Base-by-base conservation (phyloP, 2,113 vertebrate genomes). In the Sardina pilchardus region DNA sequence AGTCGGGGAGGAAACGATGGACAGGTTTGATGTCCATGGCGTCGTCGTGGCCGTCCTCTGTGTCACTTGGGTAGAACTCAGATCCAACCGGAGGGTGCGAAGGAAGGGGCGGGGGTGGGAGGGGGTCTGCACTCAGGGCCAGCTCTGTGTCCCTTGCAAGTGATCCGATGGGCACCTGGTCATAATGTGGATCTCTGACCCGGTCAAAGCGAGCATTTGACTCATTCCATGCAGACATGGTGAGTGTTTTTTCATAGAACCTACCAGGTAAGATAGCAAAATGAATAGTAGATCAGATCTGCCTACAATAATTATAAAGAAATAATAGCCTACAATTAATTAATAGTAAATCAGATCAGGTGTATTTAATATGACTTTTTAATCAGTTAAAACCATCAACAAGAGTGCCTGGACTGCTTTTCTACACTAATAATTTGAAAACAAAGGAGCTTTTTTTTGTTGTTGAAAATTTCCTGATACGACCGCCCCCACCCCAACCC, bases 1-100 rank as follows among this genome's bases (percentile, higher is more conserved):
- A 99, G 91, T 98, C 96, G 0, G 98, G 98, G 87, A 99, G 93
- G 86, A 99, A 99, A 56, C 97, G 96, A 30, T 91, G 94, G 0
- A 99, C 92, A 0, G 98, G 98, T 85, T 98, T 98, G 30, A 98
- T 95, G 84, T 98, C 96, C 80, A 96, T 95, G 1, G 91, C 91
- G 0, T 93, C 81, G 19, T 50, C 1, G 36, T 91, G 80, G 1
- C n/a, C 26, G 24, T 94, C 93, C 78, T 96, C 94, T 0, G 86
- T 89, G 42, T 94, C 89, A 82, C 88, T 88, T 6, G 92, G 93
- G 87, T 89, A 91, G 88, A 94, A 91, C 30, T 91, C 94, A 0
- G 93, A 95, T 0, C 97, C 98, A 16, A 96, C 94, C 0, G 98
- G 95, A 0, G 96, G 93, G 82, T 94, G 92, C 2, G 93, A 88